phyloP scores from a whole-genome alignment of 2,888 invertebrate species.

The Volucella zonaria region DNA sequence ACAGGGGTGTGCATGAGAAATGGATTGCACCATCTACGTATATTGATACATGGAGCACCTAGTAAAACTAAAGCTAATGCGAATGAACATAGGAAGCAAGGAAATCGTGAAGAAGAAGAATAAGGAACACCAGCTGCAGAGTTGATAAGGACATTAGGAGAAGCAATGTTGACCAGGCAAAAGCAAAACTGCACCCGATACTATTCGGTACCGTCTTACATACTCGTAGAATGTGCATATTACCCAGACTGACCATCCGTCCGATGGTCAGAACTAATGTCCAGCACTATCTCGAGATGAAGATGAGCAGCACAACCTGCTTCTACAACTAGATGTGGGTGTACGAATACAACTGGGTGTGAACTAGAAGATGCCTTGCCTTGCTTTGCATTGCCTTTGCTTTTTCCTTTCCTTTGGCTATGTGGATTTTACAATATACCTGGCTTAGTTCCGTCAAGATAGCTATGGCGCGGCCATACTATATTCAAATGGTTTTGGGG shows the following conservation, averaged over 20 bases:
- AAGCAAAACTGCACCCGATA: slow-evolving; percentile 48
- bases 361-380: slow-evolving; percentile 29
- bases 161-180: slow-evolving; percentile 64
- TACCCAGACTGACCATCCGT: slow-evolving; percentile 31
- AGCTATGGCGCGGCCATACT: slow-evolving; percentile 61
- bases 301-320: slow-evolving; percentile 46
- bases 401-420: background rate
- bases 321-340: slow-evolving; percentile 18
- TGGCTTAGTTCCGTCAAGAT: slow-evolving; percentile 63
- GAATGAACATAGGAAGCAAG: slow-evolving; percentile 19
- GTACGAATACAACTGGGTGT: slow-evolving; percentile 29
- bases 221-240: slow-evolving; percentile 48
- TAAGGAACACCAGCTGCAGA: slow-evolving; percentile 71
- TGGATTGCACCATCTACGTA: slow-evolving; percentile 35
- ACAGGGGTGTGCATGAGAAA: slow-evolving; percentile 65
- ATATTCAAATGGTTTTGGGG: slow-evolving; percentile 47
- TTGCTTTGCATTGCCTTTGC: background rate
- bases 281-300: slow-evolving; percentile 58
- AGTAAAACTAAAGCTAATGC: slow-evolving; percentile 2
- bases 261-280: slow-evolving; percentile 63
- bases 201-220: background rate
- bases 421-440: slow-evolving; percentile 40
- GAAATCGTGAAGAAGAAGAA: slow-evolving; percentile 63
- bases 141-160: slow-evolving; percentile 69
- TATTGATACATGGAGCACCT: background rate